phyloP scores from a whole-genome alignment of 2,888 invertebrate genomes.

The Oscheius sp. region DNA sequence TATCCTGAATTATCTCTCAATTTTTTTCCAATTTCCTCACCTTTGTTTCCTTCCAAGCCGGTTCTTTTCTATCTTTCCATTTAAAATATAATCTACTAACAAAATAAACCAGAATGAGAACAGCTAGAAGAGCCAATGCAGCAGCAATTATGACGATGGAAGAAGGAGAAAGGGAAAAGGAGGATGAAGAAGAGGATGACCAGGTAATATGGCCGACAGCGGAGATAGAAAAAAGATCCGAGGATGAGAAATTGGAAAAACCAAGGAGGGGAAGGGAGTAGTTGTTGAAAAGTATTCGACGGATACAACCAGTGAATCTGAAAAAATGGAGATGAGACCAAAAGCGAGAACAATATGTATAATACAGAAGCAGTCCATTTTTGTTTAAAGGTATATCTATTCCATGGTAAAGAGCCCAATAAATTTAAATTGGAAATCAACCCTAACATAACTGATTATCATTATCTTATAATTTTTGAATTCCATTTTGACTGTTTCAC shows the following conservation, averaged over 20 bases:
- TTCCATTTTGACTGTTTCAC: not conserved
- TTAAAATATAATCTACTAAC: slow-evolving; percentile 2
- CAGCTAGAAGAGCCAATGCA: slow-evolving; percentile 1
- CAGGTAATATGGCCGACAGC: slow-evolving; percentile 10
- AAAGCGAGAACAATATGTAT: not conserved
- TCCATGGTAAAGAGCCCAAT: too few species aligned
- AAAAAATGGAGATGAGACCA: not conserved
- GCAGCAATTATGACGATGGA: slow-evolving; percentile 3
- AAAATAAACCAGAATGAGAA: not conserved
- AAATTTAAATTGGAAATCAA: not conserved
- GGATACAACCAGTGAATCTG: slow-evolving; percentile 15
- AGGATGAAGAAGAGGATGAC: not conserved
- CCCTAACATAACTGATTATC: not conserved
- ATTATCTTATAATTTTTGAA: not conserved
- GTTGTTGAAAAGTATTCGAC: slow-evolving; percentile 9
- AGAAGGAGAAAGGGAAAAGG: not conserved
- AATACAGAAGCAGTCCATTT: too few species aligned
- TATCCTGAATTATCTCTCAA: not conserved
- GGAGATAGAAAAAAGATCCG: slow-evolving; percentile 1
- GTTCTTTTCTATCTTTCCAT: slow-evolving; percentile 11
- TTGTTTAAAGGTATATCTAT: too few species aligned
- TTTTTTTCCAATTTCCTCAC: not conserved
- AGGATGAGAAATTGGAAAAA: not conserved
- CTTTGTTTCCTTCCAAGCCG: slow-evolving; percentile 11
- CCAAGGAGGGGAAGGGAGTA: not conserved